Conservation (phyloP, 2,797 vertebrate genomes). For the Hypotaenidia philippensis region DNA sequence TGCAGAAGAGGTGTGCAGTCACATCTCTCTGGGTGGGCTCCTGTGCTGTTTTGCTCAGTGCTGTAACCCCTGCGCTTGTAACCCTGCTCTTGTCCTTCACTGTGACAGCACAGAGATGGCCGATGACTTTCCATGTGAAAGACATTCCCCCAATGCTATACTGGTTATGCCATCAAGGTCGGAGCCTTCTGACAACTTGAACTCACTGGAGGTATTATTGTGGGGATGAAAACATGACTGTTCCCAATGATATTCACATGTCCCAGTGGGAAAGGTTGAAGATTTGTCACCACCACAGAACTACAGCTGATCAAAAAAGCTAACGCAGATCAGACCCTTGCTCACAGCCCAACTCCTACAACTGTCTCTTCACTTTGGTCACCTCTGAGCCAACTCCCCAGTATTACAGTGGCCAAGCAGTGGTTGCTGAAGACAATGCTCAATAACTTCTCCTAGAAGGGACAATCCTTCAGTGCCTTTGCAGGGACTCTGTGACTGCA, state of each 20-base stretch:
- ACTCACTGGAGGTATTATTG: not conserved
- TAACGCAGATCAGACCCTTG: not conserved
- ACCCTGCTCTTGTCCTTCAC: not conserved
- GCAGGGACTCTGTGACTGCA: not conserved
- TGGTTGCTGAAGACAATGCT: not conserved
- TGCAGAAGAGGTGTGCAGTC: not conserved
- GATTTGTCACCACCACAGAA: not conserved
- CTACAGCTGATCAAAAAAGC: not conserved
- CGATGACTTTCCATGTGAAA: not conserved
- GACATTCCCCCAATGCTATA: fast-evolving
- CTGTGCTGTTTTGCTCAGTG: not conserved
- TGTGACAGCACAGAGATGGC: not conserved
- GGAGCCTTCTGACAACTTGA: not conserved
- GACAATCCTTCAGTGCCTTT: not conserved
- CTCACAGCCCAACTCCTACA: not conserved
- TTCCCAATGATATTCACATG: not conserved
- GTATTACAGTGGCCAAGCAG: not conserved
- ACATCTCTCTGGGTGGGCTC: not conserved
- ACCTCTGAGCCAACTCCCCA: not conserved
- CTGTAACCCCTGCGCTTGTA: not conserved
- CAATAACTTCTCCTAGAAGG: not conserved
- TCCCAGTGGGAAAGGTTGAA: not conserved
- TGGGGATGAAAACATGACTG: not conserved
- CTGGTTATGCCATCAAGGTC: not conserved
- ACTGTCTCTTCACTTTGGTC: not conserved